Base-by-base conservation (phyloP, 1,140 invertebrate species). In the Mylabris phalerata region DNA sequence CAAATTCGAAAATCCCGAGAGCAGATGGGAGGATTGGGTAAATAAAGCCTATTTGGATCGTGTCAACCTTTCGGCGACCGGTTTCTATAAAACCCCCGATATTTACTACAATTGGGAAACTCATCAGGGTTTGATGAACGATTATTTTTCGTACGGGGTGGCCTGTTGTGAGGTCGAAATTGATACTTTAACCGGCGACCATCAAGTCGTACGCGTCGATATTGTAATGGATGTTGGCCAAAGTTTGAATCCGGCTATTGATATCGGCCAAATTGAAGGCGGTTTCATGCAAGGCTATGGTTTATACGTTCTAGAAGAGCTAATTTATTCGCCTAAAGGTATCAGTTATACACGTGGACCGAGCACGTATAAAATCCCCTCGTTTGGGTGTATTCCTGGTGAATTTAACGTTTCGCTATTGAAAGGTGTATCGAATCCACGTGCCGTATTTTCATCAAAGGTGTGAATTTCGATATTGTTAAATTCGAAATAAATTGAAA, bases 171-270 rank as follows among this genome's bases (percentile, higher is more conserved):
- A 90, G 74, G 91, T 94, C 7, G 90, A 93, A 82, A 84, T 93
- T 48, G 92, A 95, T 74, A 92, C 88, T 68, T 76, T 95, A 0
- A 93, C 90, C 27, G 92, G 91, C 45, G 91, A 93, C 70, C 90
- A 94, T 72, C 82, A 89, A 75, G 86, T 96, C 5, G 69, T 94
- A 45, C 81, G 86, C 70, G 90, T 89, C 2, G 91, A 98, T 67
- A 97, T 98, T 66, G 92, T 98, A 0, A 97, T 97, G 94, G 95
- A 98, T 77, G 79, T 97, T 50, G 89, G 89, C 13, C 84, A 91
- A 57, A 95, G 92, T 77, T 75, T 98, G 27, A 98, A 98, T 78
- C 94, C 94, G 25, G 93, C 93, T 0, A 94, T 98, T 65, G 95
- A 98, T 66, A 91, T 98, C 69, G 95, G 94, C 0, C 95, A 98